phyloP scores from a whole-genome alignment of 2,113 vertebrate genomes.

The Micronycteris hirsuta region DNA sequence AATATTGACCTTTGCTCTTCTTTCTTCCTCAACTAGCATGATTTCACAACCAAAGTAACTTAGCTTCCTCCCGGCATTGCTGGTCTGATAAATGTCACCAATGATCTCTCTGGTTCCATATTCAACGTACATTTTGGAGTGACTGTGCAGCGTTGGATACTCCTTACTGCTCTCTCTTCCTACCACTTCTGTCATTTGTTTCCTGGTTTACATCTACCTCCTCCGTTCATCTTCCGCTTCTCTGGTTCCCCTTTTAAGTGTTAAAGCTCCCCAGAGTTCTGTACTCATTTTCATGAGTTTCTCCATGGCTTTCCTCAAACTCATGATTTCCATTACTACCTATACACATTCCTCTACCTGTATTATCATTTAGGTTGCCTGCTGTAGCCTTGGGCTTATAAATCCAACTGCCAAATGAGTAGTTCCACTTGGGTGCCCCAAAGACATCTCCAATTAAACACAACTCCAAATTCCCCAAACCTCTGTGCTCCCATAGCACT shows the following conservation, averaged over 20 bases:
- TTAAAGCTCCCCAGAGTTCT: neutral
- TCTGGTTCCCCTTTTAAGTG: neutral
- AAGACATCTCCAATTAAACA: neutral
- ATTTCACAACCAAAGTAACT: neutral
- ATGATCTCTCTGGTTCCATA: neutral
- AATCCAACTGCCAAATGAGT: neutral
- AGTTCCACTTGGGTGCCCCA: neutral
- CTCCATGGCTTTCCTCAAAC: neutral
- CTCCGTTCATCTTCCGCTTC: neutral
- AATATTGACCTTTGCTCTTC: neutral
- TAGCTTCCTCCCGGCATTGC: neutral
- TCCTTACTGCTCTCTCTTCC: neutral
- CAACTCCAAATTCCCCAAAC: neutral
- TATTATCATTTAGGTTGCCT: neutral
- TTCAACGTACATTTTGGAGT: neutral
- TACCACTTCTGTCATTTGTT: neutral
- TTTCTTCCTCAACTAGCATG: neutral
- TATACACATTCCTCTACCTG: neutral
- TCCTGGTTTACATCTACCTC: neutral
- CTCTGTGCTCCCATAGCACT: neutral
- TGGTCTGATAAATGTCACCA: neutral
- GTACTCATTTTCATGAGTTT: neutral
- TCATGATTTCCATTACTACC: neutral
- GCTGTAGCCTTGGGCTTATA: neutral
- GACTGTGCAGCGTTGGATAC: rapidly evolving